These are phyloP conservation scores for Platysteira castanea DNA, from an alignment of 2,113 vertebrate genomes.

Conservation along the genomic window DNA sequence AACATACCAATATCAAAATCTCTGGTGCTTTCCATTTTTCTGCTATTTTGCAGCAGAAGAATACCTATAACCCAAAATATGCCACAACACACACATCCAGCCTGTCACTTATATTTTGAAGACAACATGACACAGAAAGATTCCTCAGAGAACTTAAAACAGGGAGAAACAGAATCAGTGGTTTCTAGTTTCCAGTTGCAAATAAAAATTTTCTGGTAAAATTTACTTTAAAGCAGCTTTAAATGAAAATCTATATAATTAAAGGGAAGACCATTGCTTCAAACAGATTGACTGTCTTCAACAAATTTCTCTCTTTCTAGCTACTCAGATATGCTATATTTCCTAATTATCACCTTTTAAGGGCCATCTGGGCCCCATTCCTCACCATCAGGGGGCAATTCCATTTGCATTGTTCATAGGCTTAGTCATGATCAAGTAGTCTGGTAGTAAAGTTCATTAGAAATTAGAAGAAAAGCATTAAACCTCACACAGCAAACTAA, in stretches of 20 bases:
- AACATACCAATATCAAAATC: neutral
- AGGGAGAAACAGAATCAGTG: neutral
- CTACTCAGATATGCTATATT: conserved; percentile 90
- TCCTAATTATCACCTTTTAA: conserved; percentile 99
- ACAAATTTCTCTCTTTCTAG: conserved; percentile 82
- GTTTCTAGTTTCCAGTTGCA: conserved; percentile 60
- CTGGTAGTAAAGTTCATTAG: conserved; percentile 96
- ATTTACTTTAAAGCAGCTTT: conserved; percentile 70
- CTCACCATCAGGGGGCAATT: conserved; percentile 97
- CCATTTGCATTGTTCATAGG: conserved; percentile 98
- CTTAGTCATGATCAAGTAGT: conserved; percentile 96
- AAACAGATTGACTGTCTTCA: conserved; percentile 84
- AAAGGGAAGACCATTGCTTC: conserved; percentile 75
- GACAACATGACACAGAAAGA: conserved; percentile 5
- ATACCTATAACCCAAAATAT: conserved; percentile 43
- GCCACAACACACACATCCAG: conserved; percentile 28
- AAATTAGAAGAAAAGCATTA: conserved; percentile 81
- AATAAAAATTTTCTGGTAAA: conserved; percentile 65
- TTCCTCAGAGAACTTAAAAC: conserved; percentile 41
- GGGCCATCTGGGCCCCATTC: conserved; percentile 99
- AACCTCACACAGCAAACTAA: conserved; percentile 76
- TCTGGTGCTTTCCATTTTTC: conserved; percentile 59
- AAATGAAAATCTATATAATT: conserved; percentile 80
- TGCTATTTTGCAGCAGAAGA: conserved; percentile 52
- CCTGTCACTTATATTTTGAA: conserved; percentile 39